Evolutionary conservation across 2,797 vertebrate species (phyloP), one percentile per base, ranked within the genome.

Genomic region (Spea hammondii): DNA sequence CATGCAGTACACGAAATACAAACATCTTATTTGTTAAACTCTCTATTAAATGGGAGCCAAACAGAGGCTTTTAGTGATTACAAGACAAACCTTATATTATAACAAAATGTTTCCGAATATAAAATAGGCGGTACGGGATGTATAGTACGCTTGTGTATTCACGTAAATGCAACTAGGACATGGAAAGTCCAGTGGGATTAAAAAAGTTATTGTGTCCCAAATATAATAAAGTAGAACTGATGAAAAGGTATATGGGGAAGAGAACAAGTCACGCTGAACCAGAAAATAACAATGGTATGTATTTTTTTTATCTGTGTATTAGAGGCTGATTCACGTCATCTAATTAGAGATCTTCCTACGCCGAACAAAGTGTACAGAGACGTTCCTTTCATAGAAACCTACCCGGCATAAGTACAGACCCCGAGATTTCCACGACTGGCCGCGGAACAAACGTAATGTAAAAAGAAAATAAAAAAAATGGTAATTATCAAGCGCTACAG

Each of bases 241-340:
- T 67, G n/a, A 68, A 13, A 10, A 54, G 64, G 45, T 10, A 6
- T 7, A 14, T 13, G 12, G 1, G 46, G 12, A n/a, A 50, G 5
- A 62, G 57, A 66, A 14, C 14, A 64, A 72, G 51, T n/a, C 11
- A 62, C 45, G 10, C 49, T 46, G 14, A 51, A 8, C 2, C 51
- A 65, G 57, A 48, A 79, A 79, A 79, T 79, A 69, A 74, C 64
- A 67, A 59, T 32, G 55, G 10, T 53, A 6, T 6, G 50, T 6
- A 53, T 53, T 1, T 32, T 32, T 32, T 32, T 32, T 32, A 32
- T 32, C 32, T 17, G 17, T 17, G 17, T 17, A 17, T 17, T 17
- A 17, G 17, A 17, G 17, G 17, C 17, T 32, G 32, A 32, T 32
- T 32, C 32, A 32, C 32, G 10, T 53, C 10, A 53, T 53, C 51